These are phyloP conservation scores for Nyctibius grandis DNA, from an alignment of 2,797 vertebrate genomes.

Conservation along the genomic window DNA sequence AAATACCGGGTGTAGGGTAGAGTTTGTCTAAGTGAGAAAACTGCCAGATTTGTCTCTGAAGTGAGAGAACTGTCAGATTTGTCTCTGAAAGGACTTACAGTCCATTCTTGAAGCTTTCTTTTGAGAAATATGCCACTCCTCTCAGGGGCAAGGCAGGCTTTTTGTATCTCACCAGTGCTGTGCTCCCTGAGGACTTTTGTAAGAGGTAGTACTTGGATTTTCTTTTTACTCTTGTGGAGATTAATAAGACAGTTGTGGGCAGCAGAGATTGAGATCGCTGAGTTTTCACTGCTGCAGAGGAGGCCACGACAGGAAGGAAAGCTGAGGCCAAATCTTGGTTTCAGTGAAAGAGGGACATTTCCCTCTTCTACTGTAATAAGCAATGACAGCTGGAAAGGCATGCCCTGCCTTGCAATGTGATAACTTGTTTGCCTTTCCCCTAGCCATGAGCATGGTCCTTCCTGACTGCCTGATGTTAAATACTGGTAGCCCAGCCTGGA, in stretches of 20 bases:
- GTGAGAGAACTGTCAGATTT: background rate
- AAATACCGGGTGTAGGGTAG: background rate
- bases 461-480: background rate
- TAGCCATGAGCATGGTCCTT: background rate
- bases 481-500: background rate
- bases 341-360: background rate
- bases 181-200: background rate
- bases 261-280: accelerated
- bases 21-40: background rate
- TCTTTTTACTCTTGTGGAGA: background rate
- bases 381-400: background rate
- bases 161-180: background rate
- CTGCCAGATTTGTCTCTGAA: background rate
- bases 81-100: background rate
- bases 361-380: background rate
- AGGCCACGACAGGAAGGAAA: background rate
- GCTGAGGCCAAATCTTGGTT: background rate
- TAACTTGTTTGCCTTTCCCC: background rate
- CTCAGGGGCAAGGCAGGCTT: background rate
- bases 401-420: background rate
- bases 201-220: background rate
- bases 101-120: background rate
- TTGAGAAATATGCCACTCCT: background rate
- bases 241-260: background rate
- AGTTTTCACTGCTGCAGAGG: background rate